Base-by-base conservation (phyloP, 2,113 vertebrate genomes). In the Symphodus melops region DNA sequence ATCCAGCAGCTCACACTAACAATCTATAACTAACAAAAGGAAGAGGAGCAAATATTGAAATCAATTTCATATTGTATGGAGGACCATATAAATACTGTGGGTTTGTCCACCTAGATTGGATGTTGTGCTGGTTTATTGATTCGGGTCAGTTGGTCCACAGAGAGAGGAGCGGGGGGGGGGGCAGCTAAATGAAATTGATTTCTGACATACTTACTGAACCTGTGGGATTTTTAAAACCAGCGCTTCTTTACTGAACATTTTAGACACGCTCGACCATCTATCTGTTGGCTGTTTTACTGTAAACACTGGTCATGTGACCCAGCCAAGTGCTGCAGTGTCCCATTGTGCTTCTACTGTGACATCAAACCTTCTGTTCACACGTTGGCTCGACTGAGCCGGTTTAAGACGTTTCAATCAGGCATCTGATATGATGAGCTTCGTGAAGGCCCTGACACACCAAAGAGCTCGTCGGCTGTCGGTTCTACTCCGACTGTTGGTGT, bases 71-170 rank as follows among this genome's bases (percentile, higher is more conserved):
- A 56, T 56, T 61, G 72, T 61, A 21, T 2, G 5, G 28, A 39
- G 14, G 54, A 54, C 36, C 69, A 41, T 39, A 41, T 68, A 41
- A 56, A 62, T 44, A 41, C 52, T 33, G 17, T 33, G 8, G 51
- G 51, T 41, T 11, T 28, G 48, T 75, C 48, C 12, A 64, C 44
- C 58, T 62, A 23, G 25, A 44, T 7, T 21, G 19, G 39, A 11
- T 37, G 41, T 60, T 17, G 54, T 14, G 51, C 12, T 17, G 42
- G 3, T 57, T 10, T 51, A 61, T 67, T 37, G 51, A 82, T 61
- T 51, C 4, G 52, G 23, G 61, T 65, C 78, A 64, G 64, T n/a
- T 33, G 52, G 65, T 17, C 70, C 65, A 58, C 63, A 62, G 77
- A 67, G 60, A 64, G 13, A 19, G 28, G 28, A 5, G 28, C 2